Base-by-base conservation (phyloP, 2,888 invertebrate species). In the Ichneumoninae sp. region DNA sequence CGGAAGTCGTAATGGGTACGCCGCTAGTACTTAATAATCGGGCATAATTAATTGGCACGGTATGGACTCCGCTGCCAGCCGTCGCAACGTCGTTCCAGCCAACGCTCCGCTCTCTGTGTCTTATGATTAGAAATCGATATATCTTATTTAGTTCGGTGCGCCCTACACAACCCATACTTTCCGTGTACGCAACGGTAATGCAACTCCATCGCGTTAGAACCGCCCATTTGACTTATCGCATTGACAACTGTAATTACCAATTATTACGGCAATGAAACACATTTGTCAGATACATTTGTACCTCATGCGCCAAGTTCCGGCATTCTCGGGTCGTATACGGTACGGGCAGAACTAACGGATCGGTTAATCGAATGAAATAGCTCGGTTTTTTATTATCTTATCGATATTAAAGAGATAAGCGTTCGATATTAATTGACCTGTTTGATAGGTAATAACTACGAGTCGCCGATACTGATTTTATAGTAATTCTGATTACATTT, bases 1-100 rank as follows among this genome's bases (percentile, higher is more conserved):
- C 60, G 76, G 60, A 83, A 83, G 73, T 73, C 60, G 68, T 79
- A 83, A 83, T 73, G 73, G 83, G 60, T 76, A 60, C 80, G 60
- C 73, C 40, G 73, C 76, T 66, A 80, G 83, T 83, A 68, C 83
- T 83, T 81, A 83, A 81, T 83, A 81, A 83, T 73, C 80, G 73
- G 60, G 66, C 60, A 66, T 83, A 83, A 83, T 83, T 80, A 83
- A 83, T 83, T 83, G 68, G 76, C 44, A 63, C 71, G 33, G 68
- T 77, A 73, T 33, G n/a, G 57, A 66, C 44, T 50, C 3, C 13
- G 22, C 40, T 19, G 13, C 30, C 47, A 65, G n/a, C 63, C 30
- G 19, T 30, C 22, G 57, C 63, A 50, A 77, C 44, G 40, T 73
- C 63, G 73, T 65, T 79, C 44, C 22, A 16, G 36, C 40, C 19